phyloP scores from a whole-genome alignment of 2,113 vertebrate species.

The Lagopus muta region DNA sequence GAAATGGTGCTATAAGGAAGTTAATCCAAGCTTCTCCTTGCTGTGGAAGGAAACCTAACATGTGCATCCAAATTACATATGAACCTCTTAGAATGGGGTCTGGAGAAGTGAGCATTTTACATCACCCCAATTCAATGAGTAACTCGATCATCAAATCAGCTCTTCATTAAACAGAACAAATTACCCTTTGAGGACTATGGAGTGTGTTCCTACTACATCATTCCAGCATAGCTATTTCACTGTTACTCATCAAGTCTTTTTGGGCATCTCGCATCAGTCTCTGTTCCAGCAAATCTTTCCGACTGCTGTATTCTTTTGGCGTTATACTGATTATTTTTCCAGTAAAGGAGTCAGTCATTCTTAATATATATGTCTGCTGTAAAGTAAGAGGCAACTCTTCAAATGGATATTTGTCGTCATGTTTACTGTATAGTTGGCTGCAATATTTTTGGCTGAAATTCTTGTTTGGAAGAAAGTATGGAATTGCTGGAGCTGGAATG shows the following conservation, averaged over 20 bases:
- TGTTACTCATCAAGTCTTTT: neutral
- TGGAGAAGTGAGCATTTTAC: conserved; percentile 23
- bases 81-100: neutral
- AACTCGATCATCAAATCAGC: conserved; percentile 5
- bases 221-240: conserved; percentile 25
- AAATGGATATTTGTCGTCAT: neutral
- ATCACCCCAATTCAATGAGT: neutral
- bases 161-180: conserved; percentile 34
- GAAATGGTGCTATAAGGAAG: conserved; percentile 3
- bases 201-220: conserved; percentile 19
- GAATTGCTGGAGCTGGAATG: neutral
- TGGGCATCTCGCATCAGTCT: neutral
- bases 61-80: neutral
- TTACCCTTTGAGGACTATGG: conserved; percentile 7
- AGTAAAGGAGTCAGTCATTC: neutral
- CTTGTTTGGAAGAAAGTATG: neutral
- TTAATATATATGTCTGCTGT: conserved; percentile 14
- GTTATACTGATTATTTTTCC: conserved; percentile 28
- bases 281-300: conserved; percentile 21
- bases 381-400: neutral
- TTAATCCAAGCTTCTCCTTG: neutral
- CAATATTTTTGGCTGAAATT: neutral
- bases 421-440: conserved; percentile 1
- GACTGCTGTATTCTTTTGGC: conserved; percentile 6
- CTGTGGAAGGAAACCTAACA: neutral